These are phyloP conservation scores for Heteronetta atricapilla DNA, from an alignment of 2,113 vertebrate genomes.

Conservation along the genomic window DNA sequence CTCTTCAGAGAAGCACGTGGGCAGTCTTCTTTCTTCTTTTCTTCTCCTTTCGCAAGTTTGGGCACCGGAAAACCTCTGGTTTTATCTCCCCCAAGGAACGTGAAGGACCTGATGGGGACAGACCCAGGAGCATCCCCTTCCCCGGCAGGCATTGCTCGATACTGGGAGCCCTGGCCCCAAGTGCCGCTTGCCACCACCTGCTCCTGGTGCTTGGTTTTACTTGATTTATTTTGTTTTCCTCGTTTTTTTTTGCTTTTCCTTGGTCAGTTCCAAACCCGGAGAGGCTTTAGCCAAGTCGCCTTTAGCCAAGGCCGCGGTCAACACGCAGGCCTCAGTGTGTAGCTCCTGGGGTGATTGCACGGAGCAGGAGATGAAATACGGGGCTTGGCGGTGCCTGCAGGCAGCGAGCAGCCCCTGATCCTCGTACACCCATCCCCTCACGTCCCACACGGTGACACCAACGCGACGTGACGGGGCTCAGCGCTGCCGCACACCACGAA, in stretches of 20 bases:
- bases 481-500: too few relatives aligned
- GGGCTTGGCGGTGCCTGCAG: neutral
- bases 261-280: neutral
- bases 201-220: neutral
- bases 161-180: neutral
- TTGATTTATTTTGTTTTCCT: too few relatives aligned
- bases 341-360: neutral
- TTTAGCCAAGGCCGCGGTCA: neutral
- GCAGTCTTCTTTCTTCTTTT: neutral
- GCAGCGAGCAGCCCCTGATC: neutral
- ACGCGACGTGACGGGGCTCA: too few relatives aligned
- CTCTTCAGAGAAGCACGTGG: neutral
- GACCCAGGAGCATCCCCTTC: neutral
- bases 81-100: neutral
- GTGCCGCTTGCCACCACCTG: accelerated
- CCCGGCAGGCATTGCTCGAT: neutral
- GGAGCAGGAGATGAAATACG: neutral
- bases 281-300: neutral
- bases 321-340: neutral
- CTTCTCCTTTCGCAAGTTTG: neutral
- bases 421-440: accelerated
- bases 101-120: neutral
- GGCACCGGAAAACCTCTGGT: neutral
- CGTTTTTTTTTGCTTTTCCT: neutral
- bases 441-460: accelerated